Percentiles rank a stretch among this genome's conserved stretches.
Conservation (phyloP, 2,888 invertebrate species). For the Drosophila conformis region DNA sequence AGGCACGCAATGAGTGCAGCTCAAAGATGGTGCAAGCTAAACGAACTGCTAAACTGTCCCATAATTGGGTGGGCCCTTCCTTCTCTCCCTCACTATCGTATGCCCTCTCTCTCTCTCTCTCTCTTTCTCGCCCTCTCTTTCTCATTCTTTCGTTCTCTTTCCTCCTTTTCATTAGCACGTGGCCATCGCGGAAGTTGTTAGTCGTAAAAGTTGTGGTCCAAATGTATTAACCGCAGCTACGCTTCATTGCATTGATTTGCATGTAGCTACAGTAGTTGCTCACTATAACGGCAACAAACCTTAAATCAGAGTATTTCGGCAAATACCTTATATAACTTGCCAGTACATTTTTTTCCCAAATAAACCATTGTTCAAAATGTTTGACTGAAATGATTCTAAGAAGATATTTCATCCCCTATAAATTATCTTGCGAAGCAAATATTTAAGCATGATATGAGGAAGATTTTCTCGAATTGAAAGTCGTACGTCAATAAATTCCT, state of each 20-base stretch:
- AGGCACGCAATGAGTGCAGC: slow-evolving; percentile 59
- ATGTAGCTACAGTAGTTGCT: slow-evolving; percentile 51
- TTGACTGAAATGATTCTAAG: neutral
- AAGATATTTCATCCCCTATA: too few species aligned
- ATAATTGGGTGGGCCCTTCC: slow-evolving; percentile 20
- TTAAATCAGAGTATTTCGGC: neutral
- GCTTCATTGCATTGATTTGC: slow-evolving; percentile 70
- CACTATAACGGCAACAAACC: neutral
- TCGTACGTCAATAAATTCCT: neutral
- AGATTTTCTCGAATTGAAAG: neutral
- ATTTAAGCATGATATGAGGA: neutral
- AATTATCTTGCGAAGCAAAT: neutral
- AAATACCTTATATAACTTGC: neutral
- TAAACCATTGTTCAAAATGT: too few species aligned
- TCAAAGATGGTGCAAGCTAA: slow-evolving; percentile 45
- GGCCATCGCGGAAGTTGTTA: slow-evolving; percentile 71
- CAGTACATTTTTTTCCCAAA: too few species aligned
- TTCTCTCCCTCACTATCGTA: neutral
- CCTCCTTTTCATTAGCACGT: slow-evolving; percentile 56
- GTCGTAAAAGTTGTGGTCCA: slow-evolving; percentile 65
- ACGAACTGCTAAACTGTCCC: slow-evolving; percentile 21
- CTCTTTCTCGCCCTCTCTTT: neutral
- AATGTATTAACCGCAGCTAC: slow-evolving; percentile 73
- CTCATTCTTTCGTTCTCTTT: neutral
- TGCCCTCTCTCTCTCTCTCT: neutral